Evolutionary conservation across 1,140 invertebrate genomes (phyloP), one percentile per base, ranked within the genome.

Genomic region (Pachyrhynchus sulphureomaculatus): DNA sequence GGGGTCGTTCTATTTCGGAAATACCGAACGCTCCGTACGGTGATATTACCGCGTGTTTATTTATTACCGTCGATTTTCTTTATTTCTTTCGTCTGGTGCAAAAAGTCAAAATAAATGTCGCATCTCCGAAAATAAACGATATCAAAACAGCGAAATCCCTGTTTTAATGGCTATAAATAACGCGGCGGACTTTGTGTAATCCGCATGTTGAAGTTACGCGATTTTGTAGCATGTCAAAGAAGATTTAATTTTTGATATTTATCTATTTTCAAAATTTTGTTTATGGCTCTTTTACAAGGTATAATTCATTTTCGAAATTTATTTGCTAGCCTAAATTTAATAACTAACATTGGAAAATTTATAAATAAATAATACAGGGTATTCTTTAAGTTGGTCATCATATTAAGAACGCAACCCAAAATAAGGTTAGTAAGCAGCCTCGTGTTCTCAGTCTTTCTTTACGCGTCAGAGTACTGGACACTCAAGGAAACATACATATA

Each of bases 81-180:
- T 51, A 53, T 61, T 61, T 61, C 58, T 61, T 61, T 61, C 58
- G 58, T 61, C 58, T 61, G 58, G 58, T 42, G 48, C 48, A 53
- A 53, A 45, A 61, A 36, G 58, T 49, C 20, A 23, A 41, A 53
- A 61, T 61, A 42, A 51, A 61, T 61, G 58, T 61, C 48, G 48
- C 58, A 53, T 51, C 48, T 45, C 58, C 58, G 42, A 61, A 61
- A 61, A 61, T 61, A 61, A 61, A 61, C 58, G 58, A 61, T 61
- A 61, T 61, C 58, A 61, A 52, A 61, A 61, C 58, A 61, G 58
- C 49, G 49, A 61, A 61, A 61, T 61, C 58, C 58, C 58, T 61
- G 58, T 61, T 61, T 53, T 53, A 61, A 61, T 53, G 58, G 58
- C 42, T 61, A 61, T 61, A 61, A 61, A 61, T 61, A 61, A 53